Conservation (phyloP, 2,113 vertebrate genomes). For the Chascanopsetta lugubris region DNA sequence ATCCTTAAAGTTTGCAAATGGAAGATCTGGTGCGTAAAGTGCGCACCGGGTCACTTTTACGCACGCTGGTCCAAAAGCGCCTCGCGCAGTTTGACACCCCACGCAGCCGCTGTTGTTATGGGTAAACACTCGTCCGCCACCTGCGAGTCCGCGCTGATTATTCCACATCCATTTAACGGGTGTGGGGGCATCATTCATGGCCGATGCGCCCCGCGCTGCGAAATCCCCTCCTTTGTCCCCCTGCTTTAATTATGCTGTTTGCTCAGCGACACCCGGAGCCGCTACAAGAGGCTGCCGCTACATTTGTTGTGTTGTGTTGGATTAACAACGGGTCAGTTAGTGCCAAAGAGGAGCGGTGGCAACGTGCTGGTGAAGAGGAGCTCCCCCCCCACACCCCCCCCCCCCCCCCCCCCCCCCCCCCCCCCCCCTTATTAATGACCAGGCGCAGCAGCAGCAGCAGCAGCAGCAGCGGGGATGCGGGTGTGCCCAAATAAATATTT, state of each 20-base stretch:
- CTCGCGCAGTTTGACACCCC: not conserved
- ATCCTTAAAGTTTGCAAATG: not conserved
- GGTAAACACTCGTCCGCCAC: conserved; percentile 57
- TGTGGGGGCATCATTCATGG: conserved; percentile 21
- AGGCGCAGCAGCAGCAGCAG: too few relatives aligned
- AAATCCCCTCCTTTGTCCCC: conserved; percentile 68
- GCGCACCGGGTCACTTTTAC: not conserved
- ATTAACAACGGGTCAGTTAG: conserved; percentile 77
- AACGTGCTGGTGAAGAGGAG: conserved; percentile 57
- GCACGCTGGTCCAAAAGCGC: conserved; percentile 6
- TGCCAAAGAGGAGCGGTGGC: conserved; percentile 65
- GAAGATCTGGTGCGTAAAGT: conserved; percentile 25
- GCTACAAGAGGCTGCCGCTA: conserved; percentile 69
- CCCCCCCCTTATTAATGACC: too few relatives aligned
- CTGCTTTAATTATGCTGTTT: conserved; percentile 75
- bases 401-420: too few relatives aligned
- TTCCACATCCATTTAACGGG: conserved; percentile 43
- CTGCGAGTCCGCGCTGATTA: too few relatives aligned
- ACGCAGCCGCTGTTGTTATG: conserved; percentile 14
- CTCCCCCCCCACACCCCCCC: conserved; percentile 36
- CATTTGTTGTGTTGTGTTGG: conserved; percentile 73
- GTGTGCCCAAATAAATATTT: too few relatives aligned
- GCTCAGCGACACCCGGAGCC: conserved; percentile 68
- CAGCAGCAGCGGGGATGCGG: too few relatives aligned
- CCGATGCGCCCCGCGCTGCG: conserved; percentile 20